Percentiles rank a stretch among this genome's conserved stretches.
These are phyloP conservation scores for Synanceia verrucosa DNA, from an alignment of 2,797 vertebrate species.

Conservation along the genomic window DNA sequence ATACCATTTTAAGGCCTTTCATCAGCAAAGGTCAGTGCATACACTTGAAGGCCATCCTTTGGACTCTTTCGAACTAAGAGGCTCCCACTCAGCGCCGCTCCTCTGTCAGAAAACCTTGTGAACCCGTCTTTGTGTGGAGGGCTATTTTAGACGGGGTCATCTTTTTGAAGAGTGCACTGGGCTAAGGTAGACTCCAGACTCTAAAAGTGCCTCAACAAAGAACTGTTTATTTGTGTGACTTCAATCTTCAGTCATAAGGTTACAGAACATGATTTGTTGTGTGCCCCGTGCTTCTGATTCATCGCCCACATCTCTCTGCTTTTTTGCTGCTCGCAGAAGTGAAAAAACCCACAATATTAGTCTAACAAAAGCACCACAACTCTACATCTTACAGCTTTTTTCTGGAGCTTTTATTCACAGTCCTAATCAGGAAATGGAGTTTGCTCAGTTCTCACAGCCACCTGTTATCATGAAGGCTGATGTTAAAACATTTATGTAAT, in stretches of 20 bases:
- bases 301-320: not conserved
- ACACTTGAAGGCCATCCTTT: conserved; percentile 80
- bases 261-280: not conserved
- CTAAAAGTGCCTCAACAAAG: conserved; percentile 9
- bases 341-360: not conserved
- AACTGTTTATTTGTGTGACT: conserved; percentile 2
- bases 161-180: conserved; percentile 63
- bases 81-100: conserved; percentile 65
- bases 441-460: conserved; percentile 1
- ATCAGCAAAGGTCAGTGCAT: conserved; percentile 85
- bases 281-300: not conserved
- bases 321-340: not conserved
- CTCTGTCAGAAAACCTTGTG: conserved; percentile 67
- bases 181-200: conserved; percentile 37
- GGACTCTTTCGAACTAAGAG: conserved; percentile 73
- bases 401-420: not conserved
- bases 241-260: not conserved
- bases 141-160: conserved; percentile 76
- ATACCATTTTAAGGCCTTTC: conserved; percentile 83
- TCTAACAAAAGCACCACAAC: not conserved
- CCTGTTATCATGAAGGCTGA: not conserved
- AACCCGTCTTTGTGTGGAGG: conserved; percentile 68
- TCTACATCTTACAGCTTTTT: not conserved
- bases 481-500: not conserved
- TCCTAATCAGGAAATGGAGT: not conserved